These are phyloP conservation scores for Oligia fasciuncula DNA, from an alignment of 2,888 invertebrate genomes.

Conservation along the genomic window DNA sequence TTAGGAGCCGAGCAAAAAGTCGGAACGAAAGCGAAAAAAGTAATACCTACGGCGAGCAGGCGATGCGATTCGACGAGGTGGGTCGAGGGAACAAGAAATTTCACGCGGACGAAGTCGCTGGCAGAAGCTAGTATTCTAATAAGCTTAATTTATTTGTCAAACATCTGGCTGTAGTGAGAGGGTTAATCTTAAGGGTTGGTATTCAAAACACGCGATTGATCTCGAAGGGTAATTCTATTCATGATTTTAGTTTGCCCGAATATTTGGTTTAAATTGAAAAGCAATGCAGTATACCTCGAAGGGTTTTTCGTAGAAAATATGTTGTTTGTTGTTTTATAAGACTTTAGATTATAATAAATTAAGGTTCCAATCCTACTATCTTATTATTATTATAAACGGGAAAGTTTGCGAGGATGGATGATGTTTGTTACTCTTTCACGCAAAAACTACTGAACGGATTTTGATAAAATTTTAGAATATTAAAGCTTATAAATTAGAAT, in stretches of 20 bases:
- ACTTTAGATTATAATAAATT: neutral
- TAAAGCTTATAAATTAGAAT: no score
- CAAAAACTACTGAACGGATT: no score
- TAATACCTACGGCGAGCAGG: no score
- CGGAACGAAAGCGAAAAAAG: neutral
- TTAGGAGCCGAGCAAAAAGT: neutral
- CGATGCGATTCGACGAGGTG: neutral
- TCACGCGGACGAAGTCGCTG: neutral
- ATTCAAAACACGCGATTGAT: conserved; percentile 63
- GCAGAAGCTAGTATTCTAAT: conserved; percentile 63
- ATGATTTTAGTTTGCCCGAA: conserved; percentile 52
- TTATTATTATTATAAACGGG: neutral
- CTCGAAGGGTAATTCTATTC: conserved; percentile 59
- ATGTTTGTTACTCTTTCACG: no score
- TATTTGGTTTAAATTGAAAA: conserved; percentile 48
- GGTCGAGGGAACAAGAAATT: neutral
- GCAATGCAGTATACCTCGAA: neutral
- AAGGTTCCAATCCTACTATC: neutral
- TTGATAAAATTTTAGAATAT: no score
- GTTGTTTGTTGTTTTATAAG: conserved; percentile 20
- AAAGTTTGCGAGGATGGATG: neutral
- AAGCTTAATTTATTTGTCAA: conserved; percentile 67
- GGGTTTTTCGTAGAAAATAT: conserved; percentile 16
- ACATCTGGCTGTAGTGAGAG: conserved; percentile 40
- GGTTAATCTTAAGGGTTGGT: conserved; percentile 47